These are phyloP conservation scores for Microctonus hyperodae DNA, from an alignment of 2,888 invertebrate genomes.

Conservation along the genomic window DNA sequence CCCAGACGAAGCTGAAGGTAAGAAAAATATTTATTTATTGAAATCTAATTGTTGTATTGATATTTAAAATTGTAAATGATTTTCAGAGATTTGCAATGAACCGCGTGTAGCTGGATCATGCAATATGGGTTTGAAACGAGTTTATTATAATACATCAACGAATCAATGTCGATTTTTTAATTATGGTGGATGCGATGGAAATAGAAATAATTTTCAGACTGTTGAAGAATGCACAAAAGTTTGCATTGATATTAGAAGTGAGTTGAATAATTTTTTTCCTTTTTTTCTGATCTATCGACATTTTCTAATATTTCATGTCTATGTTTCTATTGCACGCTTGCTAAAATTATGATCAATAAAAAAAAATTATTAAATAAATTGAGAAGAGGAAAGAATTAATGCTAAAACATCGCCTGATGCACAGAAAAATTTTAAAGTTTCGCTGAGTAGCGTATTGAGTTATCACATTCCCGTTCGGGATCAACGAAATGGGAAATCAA, in stretches of 20 bases:
- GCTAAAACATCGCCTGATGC: conserved; percentile 37
- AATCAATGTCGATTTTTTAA: conserved; percentile 83
- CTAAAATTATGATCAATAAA: conserved; percentile 32
- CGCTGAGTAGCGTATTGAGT: conserved; percentile 59
- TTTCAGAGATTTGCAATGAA: conserved; percentile 56
- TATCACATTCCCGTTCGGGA: conserved; percentile 58
- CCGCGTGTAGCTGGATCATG: conserved; percentile 50
- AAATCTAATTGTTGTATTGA: background rate
- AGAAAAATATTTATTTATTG: conserved; percentile 1
- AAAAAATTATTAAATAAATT: conserved; percentile 25
- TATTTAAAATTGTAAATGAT: background rate
- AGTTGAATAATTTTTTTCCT: conserved; percentile 31
- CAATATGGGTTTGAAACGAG: conserved; percentile 46
- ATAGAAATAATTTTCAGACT: conserved; percentile 85
- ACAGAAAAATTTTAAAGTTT: conserved; percentile 57
- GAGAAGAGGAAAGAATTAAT: conserved; percentile 48
- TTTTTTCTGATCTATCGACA: background rate
- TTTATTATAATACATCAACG: conserved; percentile 74
- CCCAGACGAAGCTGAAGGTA: conserved; percentile 52
- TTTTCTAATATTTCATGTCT: conserved; percentile 16
- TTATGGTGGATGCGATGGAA: conserved; percentile 89
- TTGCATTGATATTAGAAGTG: conserved; percentile 68
- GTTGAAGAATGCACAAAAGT: conserved; percentile 74
- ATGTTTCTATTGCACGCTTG: conserved; percentile 43
- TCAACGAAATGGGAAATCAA: conserved; percentile 49